phyloP scores from a whole-genome alignment of 1,140 invertebrate species.

The Pseudoatta argentina region DNA sequence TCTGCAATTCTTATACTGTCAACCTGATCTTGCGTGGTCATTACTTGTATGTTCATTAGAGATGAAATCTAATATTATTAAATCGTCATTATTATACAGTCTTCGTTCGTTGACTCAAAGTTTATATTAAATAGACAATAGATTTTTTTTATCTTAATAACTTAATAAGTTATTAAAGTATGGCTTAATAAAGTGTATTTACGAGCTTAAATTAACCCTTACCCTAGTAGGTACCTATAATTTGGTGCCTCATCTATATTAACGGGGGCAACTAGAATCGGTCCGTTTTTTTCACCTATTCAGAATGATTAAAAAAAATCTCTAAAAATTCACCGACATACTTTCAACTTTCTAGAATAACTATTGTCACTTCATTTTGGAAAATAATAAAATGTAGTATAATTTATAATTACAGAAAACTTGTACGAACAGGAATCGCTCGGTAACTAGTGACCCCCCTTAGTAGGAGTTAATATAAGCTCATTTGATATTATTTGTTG shows the following conservation, averaged over 20 bases:
- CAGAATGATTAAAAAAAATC: no score
- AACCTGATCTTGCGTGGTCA: constrained; percentile 68
- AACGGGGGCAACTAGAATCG: no score
- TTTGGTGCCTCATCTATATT: no score
- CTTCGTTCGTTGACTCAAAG: constrained; percentile 8
- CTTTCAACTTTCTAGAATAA: no score
- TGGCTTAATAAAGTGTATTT: constrained; percentile 43
- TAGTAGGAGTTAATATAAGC: neutral
- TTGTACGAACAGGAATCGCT: no score
- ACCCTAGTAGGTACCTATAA: no score
- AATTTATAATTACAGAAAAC: no score
- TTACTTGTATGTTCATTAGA: constrained; percentile 38
- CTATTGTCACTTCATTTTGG: no score
- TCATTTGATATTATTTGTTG: constrained; percentile 37
- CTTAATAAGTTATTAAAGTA: constrained; percentile 37
- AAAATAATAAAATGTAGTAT: no score
- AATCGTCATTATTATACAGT: constrained; percentile 25
- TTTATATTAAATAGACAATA: neutral
- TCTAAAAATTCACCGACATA: no score
- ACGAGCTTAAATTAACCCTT: constrained; percentile 1
- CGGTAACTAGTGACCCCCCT: no score
- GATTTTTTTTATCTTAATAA: constrained; percentile 20
- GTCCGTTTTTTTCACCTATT: no score
- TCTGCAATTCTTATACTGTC: constrained; percentile 65
- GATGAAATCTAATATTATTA: constrained; percentile 34